Evolutionary conservation across 2,797 vertebrate genomes (phyloP).

Genomic region (Labroides dimidiatus): DNA sequence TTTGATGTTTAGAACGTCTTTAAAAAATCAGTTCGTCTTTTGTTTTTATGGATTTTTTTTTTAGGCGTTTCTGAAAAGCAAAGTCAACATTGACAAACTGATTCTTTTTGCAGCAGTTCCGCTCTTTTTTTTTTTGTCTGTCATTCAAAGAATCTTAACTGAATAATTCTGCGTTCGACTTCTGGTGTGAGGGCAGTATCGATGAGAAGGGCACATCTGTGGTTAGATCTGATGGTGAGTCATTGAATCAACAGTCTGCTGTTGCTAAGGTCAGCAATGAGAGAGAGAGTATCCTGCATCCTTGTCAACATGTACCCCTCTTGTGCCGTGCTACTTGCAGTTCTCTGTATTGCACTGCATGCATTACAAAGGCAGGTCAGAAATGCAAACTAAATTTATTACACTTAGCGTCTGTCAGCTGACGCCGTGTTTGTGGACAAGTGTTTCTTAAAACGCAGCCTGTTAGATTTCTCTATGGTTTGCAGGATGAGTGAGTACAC

Average conservation of each 20-base stretch:
- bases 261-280: slow-evolving; percentile 72
- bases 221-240: slow-evolving; percentile 62
- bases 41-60: background rate
- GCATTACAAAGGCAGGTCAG: background rate
- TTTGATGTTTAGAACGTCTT: slow-evolving; percentile 33
- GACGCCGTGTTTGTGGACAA: background rate
- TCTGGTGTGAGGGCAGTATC: slow-evolving; percentile 22
- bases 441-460: no score
- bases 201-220: slow-evolving; percentile 51
- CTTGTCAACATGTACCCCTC: slow-evolving; percentile 38
- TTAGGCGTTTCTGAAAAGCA: background rate
- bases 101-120: background rate
- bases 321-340: slow-evolving; percentile 15
- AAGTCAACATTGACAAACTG: background rate
- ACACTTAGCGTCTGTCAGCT: background rate
- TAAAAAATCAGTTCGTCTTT: background rate
- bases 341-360: slow-evolving; percentile 1
- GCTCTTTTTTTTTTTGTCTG: background rate
- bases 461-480: no score
- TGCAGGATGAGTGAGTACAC: slow-evolving; percentile 2
- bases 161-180: slow-evolving; percentile 4
- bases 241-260: slow-evolving; percentile 69
- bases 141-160: background rate
- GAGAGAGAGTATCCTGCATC: slow-evolving; percentile 51
- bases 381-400: background rate